Percentiles rank a stretch among this genome's conserved stretches.
Evolutionary conservation across 2,888 invertebrate genomes (phyloP).

Genomic region (Nysson spinosus): DNA sequence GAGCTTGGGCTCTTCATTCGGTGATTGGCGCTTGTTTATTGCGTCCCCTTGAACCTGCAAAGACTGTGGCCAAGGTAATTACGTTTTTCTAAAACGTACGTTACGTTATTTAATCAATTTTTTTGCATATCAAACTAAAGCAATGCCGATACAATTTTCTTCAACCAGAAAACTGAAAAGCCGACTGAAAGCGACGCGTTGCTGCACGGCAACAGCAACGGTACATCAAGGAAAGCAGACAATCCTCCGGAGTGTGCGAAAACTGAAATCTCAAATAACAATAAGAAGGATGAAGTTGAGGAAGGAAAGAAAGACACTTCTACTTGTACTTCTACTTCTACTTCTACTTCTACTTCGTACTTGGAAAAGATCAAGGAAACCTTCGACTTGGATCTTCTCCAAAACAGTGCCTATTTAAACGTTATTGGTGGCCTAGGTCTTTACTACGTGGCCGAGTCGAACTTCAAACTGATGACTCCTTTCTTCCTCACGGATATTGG

Average conservation of each 20-base stretch:
- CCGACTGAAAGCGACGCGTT: slow-evolving; percentile 23
- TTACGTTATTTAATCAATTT: no score
- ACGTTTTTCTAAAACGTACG: not conserved
- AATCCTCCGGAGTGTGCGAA: not conserved
- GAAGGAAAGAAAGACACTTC: not conserved
- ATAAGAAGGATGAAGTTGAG: not conserved
- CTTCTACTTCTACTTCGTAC: no score
- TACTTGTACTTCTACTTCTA: no score
- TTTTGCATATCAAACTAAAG: no score
- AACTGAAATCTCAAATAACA: not conserved
- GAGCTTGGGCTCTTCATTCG: slow-evolving; percentile 78
- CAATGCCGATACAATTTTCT: not conserved
- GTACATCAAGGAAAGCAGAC: not conserved
- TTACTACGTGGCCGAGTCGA: slow-evolving; percentile 78
- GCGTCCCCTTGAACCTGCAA: slow-evolving; percentile 69
- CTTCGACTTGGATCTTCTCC: slow-evolving; percentile 64
- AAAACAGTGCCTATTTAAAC: slow-evolving; percentile 60
- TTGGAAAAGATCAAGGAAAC: slow-evolving; percentile 29
- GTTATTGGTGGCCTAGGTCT: slow-evolving; percentile 75
- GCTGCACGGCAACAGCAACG: slow-evolving; percentile 11
- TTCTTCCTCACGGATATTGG: slow-evolving; percentile 76
- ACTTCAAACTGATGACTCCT: slow-evolving; percentile 78
- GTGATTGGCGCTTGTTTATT: slow-evolving; percentile 78
- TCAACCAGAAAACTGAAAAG: not conserved
- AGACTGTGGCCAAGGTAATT: slow-evolving; percentile 7